Evolutionary conservation across 2,888 invertebrate genomes (phyloP), one percentile per base, ranked within the genome.

Genomic region (Dromius quadrimaculatus): DNA sequence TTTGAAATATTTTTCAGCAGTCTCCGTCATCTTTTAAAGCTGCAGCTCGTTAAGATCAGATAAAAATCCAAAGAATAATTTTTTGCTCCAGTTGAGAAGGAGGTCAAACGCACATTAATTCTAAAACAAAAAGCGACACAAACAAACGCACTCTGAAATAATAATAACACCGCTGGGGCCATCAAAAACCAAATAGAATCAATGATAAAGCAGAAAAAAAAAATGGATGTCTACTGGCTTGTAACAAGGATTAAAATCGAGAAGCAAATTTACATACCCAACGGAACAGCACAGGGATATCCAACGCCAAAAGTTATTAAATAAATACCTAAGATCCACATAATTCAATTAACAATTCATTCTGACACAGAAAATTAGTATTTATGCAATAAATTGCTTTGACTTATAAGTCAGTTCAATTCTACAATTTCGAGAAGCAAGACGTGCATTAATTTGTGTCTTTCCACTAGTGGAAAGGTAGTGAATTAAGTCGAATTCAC

Each of bases 241-340:
- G n/a, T n/a, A n/a, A n/a, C n/a, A n/a, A n/a, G n/a, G n/a, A n/a
- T n/a, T n/a, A n/a, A n/a, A n/a, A n/a, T n/a, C n/a, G n/a, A n/a
- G n/a, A n/a, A 28, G 50, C 13, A 17, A 13, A 57, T 20, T 66
- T 54, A 54, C 66, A 54, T 66, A 66, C 66, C 66, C 54, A 38
- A 57, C 32, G 20, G 36, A 34, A 50, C 65, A 36, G 34, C 50
- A 19, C 19, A 34, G 3, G 43, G 15, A 19, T 23, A 47, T n/a
- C 19, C 34, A 36, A 41, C 34, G 11, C 65, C 65, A 50, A 65
- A 65, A 23, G 63, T 13, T 45, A 34, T 66, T 66, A 66, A 28
- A 66, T 66, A 66, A 66, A 66, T 66, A 66, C 66, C 66, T 66
- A 66, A 13, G 66, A 57, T 28, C 50, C 50, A 41, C 17, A 66